Percentiles rank a stretch among this genome's conserved stretches.
phyloP scores from a whole-genome alignment of 2,113 vertebrate species.

The Aix galericulata region DNA sequence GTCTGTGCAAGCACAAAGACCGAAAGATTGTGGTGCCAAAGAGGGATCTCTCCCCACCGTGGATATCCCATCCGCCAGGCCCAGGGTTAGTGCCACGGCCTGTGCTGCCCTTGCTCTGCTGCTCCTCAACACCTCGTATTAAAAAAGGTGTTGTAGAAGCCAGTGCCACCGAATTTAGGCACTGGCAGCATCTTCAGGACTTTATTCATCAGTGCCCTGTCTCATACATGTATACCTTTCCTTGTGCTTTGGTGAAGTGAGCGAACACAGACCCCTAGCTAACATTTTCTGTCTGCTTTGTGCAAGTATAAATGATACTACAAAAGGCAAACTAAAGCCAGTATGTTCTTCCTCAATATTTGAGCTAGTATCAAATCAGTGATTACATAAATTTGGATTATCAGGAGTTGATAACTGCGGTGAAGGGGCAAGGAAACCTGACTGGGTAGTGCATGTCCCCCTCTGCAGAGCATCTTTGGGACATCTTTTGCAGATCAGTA shows the following conservation, averaged over 20 bases:
- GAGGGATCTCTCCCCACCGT: background rate
- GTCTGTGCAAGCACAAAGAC: background rate
- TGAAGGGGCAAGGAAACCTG: background rate
- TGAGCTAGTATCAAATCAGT: background rate
- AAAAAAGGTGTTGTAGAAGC: background rate
- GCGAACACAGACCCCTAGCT: background rate
- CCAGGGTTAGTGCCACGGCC: background rate
- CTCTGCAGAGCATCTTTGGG: background rate
- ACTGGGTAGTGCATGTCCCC: background rate
- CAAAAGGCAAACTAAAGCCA: background rate
- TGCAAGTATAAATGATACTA: background rate
- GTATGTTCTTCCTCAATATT: background rate
- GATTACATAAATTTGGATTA: background rate
- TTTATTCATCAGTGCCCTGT: rapidly evolving
- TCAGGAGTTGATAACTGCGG: background rate
- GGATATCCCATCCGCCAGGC: rapidly evolving
- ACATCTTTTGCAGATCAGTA: background rate
- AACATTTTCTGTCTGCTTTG: background rate
- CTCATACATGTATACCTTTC: background rate
- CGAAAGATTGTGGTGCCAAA: background rate
- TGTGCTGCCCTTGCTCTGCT: background rate
- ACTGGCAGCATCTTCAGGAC: background rate
- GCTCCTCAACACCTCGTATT: background rate
- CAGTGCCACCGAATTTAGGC: background rate
- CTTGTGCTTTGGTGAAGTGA: background rate